Evolutionary conservation across 30 jellyfish, hydroid and myxozoan species (phyloP), one percentile per base, ranked within the genome.

Genomic region (Chironex yamaguchii): DNA sequence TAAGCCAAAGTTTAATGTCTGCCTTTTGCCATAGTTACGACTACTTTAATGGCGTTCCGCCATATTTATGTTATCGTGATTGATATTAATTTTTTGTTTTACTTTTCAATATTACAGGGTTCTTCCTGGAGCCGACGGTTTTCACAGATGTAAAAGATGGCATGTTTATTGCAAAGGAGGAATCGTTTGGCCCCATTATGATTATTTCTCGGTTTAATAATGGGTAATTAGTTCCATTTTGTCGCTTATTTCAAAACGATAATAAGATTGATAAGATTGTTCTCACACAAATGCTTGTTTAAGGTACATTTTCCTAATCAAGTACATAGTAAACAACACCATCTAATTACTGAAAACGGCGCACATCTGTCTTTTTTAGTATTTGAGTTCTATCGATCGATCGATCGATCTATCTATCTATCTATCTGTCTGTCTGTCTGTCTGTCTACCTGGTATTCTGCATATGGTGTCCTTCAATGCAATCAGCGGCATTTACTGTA

Each of bases 131-230:
- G 48, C 98, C 98, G 20, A 96, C 98, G 17, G 92, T 93, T 0
- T 93, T 93, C 84, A 93, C 97, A 31, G 98, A 88, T 51, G 98
- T 93, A 23, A 53, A 81, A 58, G 97, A 93, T 58, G 98, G 83
- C 36, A 93, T 93, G 98, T 93, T 93, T 53, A 82, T 93, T 75
- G 98, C 98, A 4, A 93, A 34, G 9, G 98, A 93, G 76, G 98
- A 93, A 74, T 87, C 97, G 1, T 93, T 93, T 58, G 98, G 98
- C 2, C 98, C 98, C 9, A 90, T 93, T 32, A 93, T 93, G 98
- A 93, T 93, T 88, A 93, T 93, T 65, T 77, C 97, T 65, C 88
- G 84, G 49, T 93, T 93, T 78, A 49, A 36, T 21, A 74, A 93
- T 62, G 79, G 87, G 98, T 93, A 85, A 0, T 89, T n/a, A n/a